Base-by-base conservation (phyloP, 2,797 vertebrate genomes). In the Neomorphus geoffroyi region DNA sequence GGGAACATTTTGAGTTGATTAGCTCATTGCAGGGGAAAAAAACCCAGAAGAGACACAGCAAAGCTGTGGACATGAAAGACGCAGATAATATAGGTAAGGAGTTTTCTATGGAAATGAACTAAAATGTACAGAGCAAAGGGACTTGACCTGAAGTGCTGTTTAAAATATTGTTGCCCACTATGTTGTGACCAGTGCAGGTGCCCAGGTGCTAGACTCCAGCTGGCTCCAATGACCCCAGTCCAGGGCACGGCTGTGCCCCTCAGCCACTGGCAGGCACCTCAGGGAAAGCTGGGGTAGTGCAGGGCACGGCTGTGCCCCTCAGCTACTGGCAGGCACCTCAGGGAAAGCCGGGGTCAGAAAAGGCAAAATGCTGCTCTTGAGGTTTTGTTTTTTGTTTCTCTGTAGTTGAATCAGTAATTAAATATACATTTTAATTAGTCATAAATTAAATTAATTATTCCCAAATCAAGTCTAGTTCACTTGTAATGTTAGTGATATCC, bases 101-200 rank as follows among this genome's bases (percentile, higher is more conserved):
- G 5, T 12, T 80, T 80, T 73, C 50, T 26, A 28, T 53, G n/a
- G 43, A 56, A 64, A 7, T 23, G 53, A 70, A 32, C 17, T 30
- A 27, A 56, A n/a, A 66, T 3, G 6, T 30, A 18, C 11, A 46
- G 17, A 80, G 48, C 9, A 18, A 12, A 6, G 9, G 7, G 22
- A 45, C 16, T 22, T 56, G 64, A 23, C 7, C 24, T 27, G 46
- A 58, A 41, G 10, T 9, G 7, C 28, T 41, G 18, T 46, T 75
- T 41, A 35, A 7, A 4, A 3, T 13, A 26, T 3, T 66, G 13
- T 13, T 16, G 15, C 8, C 43, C 45, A 16, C 18, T 14, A 4
- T 2, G 4, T 4, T 39, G 4, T 58, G 41, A 16, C 2, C 1
- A 6, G 6, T 2, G 32, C 9, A 5, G n/a, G 27, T 13, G 33